phyloP scores from a whole-genome alignment of 2,113 vertebrate genomes.

The Loxodonta africana region DNA sequence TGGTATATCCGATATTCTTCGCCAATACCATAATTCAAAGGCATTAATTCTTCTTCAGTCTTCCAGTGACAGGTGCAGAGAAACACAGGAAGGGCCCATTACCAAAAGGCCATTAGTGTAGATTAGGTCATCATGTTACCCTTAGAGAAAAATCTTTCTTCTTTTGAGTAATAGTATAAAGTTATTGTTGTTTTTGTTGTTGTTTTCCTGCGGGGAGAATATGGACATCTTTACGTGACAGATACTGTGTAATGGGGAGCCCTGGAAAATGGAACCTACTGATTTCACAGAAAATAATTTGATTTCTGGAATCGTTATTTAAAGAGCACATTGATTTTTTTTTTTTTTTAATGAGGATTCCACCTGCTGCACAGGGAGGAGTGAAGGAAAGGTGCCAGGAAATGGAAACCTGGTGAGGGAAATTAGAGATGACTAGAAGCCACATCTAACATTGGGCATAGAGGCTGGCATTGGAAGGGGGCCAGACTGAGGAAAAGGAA shows the following conservation, averaged over 20 bases:
- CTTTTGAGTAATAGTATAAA: constrained; percentile 24
- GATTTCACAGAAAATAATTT: constrained; percentile 60
- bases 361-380: constrained; percentile 56
- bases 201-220: constrained; percentile 8
- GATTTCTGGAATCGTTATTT: constrained; percentile 58
- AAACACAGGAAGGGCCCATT: neutral
- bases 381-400: constrained; percentile 60
- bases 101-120: neutral
- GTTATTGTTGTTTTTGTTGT: neutral
- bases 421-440: constrained; percentile 60
- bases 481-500: constrained; percentile 58
- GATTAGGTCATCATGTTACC: neutral
- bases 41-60: too few species aligned
- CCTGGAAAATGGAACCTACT: neutral
- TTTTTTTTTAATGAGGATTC: constrained; percentile 34
- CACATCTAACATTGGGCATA: constrained; percentile 51
- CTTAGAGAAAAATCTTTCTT: neutral
- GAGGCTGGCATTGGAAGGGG: neutral
- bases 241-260: neutral
- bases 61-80: neutral
- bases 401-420: constrained; percentile 52
- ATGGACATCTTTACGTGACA: constrained; percentile 38
- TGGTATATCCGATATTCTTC: too few species aligned
- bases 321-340: constrained; percentile 55
- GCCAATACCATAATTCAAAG: too few species aligned